phyloP scores from a whole-genome alignment of 2,113 vertebrate genomes.

The Phaethornis superciliosus region DNA sequence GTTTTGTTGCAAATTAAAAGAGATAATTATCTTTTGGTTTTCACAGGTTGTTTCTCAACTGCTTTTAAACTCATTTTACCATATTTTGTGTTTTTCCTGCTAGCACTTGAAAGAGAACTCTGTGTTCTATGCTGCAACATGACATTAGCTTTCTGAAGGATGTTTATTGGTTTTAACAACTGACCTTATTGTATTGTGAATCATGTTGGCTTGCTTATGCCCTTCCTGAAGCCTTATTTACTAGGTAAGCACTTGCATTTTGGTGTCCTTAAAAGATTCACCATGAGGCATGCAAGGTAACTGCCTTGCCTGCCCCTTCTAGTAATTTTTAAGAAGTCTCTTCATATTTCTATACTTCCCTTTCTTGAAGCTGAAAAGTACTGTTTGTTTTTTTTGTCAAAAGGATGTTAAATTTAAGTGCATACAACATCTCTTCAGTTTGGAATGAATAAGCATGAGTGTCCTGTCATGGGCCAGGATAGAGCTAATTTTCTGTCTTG shows the following conservation, averaged over 20 bases:
- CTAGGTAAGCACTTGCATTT: background rate
- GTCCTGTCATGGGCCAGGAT: too few species aligned
- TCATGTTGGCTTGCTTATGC: background rate
- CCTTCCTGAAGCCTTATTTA: background rate
- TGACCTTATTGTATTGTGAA: background rate
- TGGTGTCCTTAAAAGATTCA: background rate
- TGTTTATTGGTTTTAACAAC: background rate
- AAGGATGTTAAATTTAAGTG: background rate
- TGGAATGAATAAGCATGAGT: background rate
- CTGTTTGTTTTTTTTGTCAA: background rate
- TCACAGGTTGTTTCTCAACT: background rate
- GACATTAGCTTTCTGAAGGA: background rate
- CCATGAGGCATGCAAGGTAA: background rate
- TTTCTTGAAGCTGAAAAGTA: background rate
- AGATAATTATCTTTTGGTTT: background rate
- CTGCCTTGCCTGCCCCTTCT: background rate
- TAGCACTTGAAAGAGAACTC: background rate
- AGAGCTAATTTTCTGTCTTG: too few species aligned
- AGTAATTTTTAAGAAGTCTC: background rate
- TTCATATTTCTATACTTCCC: background rate
- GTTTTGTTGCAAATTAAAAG: background rate
- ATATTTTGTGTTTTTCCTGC: background rate
- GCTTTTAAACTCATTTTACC: background rate
- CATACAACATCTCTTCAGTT: background rate
- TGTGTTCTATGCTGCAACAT: background rate